A percentile compares a stretch with the other conserved stretches of the same genome.
Evolutionary conservation across 2,797 vertebrate genomes (phyloP).

Genomic region (Anguilla pacifica): DNA sequence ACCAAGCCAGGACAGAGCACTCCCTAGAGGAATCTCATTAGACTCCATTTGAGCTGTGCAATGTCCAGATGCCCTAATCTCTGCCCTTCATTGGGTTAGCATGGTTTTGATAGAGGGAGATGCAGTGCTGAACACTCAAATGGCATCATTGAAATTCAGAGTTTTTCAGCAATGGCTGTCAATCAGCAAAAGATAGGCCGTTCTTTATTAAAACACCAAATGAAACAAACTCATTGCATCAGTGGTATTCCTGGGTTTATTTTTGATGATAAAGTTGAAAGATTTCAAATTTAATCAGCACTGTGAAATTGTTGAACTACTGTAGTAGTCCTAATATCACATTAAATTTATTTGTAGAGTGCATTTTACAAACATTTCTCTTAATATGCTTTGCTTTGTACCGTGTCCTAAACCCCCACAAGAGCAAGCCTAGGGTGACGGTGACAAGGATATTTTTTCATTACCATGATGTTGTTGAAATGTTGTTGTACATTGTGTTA

Average conservation of each 20-base stretch:
- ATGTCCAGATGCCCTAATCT: background rate
- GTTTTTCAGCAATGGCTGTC: constrained; percentile 10
- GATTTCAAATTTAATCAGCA: background rate
- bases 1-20: constrained; percentile 4
- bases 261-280: background rate
- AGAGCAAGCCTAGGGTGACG: too few species aligned
- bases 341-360: background rate
- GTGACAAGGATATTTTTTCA: background rate
- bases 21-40: background rate
- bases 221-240: background rate
- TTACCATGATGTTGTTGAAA: background rate
- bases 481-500: background rate
- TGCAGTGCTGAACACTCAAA: background rate
- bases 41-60: background rate
- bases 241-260: background rate
- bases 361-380: background rate
- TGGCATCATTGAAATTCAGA: constrained; percentile 26
- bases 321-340: background rate
- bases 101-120: constrained; percentile 11
- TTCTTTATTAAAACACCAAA: constrained; percentile 23
- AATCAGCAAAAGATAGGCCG: background rate
- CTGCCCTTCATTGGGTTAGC: background rate
- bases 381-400: background rate
- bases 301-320: background rate
- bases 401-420: background rate